phyloP scores from a whole-genome alignment of 2,113 vertebrate genomes.

The Falco punctatus region DNA sequence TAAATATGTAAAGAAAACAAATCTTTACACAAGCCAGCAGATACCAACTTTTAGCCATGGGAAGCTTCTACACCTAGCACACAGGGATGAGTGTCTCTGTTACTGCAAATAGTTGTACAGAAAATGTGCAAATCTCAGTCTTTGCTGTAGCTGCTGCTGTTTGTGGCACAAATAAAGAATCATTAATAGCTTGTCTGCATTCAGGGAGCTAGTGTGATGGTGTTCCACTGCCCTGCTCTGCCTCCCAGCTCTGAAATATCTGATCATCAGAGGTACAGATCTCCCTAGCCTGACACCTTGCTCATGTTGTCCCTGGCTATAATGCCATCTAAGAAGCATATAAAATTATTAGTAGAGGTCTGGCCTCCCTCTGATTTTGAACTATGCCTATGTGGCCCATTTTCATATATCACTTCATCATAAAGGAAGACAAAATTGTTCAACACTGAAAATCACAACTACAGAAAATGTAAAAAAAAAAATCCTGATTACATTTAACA shows the following conservation, averaged over 20 bases:
- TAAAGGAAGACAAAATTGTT: not conserved
- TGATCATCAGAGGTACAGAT: not conserved
- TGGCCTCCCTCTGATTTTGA: not conserved
- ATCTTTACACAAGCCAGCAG: not conserved
- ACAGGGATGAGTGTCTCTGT: not conserved
- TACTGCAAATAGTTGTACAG: not conserved
- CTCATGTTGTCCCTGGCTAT: not conserved
- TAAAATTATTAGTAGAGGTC: not conserved
- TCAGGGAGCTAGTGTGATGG: not conserved
- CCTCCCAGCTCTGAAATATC: not conserved
- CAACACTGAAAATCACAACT: not conserved
- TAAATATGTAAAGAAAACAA: not conserved
- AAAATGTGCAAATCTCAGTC: not conserved
- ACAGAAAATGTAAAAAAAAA: not conserved
- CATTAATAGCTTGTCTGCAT: not conserved
- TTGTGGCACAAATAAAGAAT: not conserved
- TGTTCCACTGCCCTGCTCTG: not conserved
- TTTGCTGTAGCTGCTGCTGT: not conserved
- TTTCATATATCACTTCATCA: not conserved
- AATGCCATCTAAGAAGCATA: not conserved
- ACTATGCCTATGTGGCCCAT: not conserved
- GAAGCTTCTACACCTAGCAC: not conserved
- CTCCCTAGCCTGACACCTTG: not conserved
- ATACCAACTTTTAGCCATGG: not conserved
- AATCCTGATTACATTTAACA: not conserved